Evolutionary conservation across 2,113 vertebrate genomes (phyloP), one percentile per base, ranked within the genome.

Genomic region (Callionymus lyra): DNA sequence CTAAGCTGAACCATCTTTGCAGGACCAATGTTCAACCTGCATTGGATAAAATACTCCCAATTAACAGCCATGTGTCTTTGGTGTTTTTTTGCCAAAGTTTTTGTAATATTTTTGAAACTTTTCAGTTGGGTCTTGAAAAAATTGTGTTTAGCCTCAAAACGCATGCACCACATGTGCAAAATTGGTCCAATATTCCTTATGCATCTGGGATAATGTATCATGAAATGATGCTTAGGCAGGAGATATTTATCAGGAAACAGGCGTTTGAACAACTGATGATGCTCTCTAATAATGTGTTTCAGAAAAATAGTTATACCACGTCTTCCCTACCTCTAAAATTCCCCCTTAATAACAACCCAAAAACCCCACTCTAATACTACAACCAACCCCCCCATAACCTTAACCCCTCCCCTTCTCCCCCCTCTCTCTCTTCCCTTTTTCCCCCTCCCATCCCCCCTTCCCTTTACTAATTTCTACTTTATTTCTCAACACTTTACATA

Each of bases 261-360:
- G 5, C 6, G 6, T 11, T 61, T 54, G 15, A 49, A 61, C 34
- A 54, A 36, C 16, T 19, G 9, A 36, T 54, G 45, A 38, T 67
- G 52, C n/a, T 60, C 46, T 45, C 38, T 10, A 16, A 68, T 56
- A 6, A 74, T 33, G 27, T 68, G 38, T 41, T 62, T 74, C 9
- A 67, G 47, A 39, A 34, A 68, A 3, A 38, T 47, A n/a, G 58
- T 56, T 51, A 60, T 53, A 34, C 55, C 58, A n/a, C n/a, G n/a
- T n/a, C n/a, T n/a, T n/a, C n/a, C n/a, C n/a, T n/a, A n/a, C n/a
- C n/a, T n/a, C n/a, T n/a, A n/a, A n/a, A n/a, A n/a, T n/a, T n/a
- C n/a, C n/a, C n/a, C n/a, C n/a, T n/a, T n/a, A n/a, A n/a, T n/a
- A n/a, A n/a, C n/a, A n/a, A n/a, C n/a, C n/a, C n/a, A n/a, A n/a